Percentiles rank a stretch among this genome's conserved stretches.
Conservation (phyloP, 2,113 vertebrate species). For the Amphilophus citrinellus region DNA sequence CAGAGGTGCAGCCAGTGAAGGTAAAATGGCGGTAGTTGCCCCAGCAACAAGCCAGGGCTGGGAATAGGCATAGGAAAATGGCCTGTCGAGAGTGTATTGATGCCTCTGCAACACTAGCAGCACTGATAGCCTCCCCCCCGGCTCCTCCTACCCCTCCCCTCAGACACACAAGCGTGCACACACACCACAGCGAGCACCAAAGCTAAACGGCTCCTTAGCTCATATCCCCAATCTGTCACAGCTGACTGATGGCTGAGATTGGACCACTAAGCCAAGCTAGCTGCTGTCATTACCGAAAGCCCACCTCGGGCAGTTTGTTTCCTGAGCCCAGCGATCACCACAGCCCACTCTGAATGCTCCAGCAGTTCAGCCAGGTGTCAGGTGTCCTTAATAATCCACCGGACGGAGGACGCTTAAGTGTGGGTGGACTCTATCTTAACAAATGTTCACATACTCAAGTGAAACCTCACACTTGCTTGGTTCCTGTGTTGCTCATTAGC, state of each 20-base stretch:
- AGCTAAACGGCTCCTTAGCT: slow-evolving; percentile 79
- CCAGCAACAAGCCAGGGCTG: slow-evolving; percentile 81
- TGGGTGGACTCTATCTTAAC: slow-evolving; percentile 31
- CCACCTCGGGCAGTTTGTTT: slow-evolving; percentile 76
- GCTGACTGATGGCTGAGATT: slow-evolving; percentile 80
- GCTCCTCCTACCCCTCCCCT: slow-evolving; percentile 30
- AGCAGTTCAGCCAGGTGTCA: slow-evolving; percentile 61
- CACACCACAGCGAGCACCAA: slow-evolving; percentile 64
- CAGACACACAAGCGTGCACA: slow-evolving; percentile 45
- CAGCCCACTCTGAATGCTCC: slow-evolving; percentile 49
- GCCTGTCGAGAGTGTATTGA: slow-evolving; percentile 83
- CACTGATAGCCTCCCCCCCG: slow-evolving; percentile 50
- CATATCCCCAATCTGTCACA: slow-evolving; percentile 82
- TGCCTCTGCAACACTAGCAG: slow-evolving; percentile 80
- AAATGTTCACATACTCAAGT: slow-evolving; percentile 15
- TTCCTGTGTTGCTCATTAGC: slow-evolving; percentile 51
- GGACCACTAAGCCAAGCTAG: slow-evolving; percentile 75
- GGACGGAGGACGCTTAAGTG: slow-evolving; percentile 20
- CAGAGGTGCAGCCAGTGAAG: slow-evolving; percentile 62
- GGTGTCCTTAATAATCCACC: slow-evolving; percentile 58
- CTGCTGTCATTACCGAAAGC: slow-evolving; percentile 73
- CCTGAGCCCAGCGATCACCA: slow-evolving; percentile 29
- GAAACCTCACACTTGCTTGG: slow-evolving; percentile 11
- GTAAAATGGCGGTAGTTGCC: slow-evolving; percentile 82
- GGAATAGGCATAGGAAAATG: slow-evolving; percentile 81